Evolutionary conservation across 2,888 invertebrate species (phyloP).

Genomic region (Punctoribates punctum): DNA sequence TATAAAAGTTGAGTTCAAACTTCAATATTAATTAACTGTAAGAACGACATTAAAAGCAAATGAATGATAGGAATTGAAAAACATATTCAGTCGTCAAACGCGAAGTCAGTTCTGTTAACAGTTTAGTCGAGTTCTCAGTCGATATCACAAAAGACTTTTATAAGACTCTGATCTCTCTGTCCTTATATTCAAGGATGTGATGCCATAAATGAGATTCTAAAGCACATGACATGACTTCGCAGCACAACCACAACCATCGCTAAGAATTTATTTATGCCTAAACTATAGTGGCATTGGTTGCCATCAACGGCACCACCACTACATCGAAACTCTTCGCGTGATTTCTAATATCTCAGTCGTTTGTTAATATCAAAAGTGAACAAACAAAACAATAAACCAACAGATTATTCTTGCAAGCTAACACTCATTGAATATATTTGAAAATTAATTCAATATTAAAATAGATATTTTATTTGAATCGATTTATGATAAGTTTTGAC

Average conservation of each 20-base stretch:
- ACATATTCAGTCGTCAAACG: not conserved
- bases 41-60: not conserved
- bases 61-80: not conserved
- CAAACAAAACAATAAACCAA: no score
- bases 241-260: not conserved
- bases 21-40: not conserved
- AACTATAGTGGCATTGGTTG: not conserved
- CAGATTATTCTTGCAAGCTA: no score
- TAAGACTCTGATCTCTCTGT: conserved; percentile 21
- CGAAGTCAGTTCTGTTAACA: not conserved
- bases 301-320: not conserved
- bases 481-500: not conserved
- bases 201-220: conserved; percentile 28
- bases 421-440: no score
- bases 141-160: conserved; percentile 15
- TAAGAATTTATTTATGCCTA: not conserved
- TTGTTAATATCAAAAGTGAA: no score
- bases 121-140: not conserved
- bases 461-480: no score
- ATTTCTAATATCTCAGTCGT: no score
- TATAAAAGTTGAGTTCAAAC: no score
- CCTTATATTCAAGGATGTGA: conserved; percentile 33
- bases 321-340: not conserved
- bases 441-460: no score
- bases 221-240: conserved; percentile 7